A percentile compares a stretch with the other conserved stretches of the same genome.
phyloP scores from a whole-genome alignment of 1,140 invertebrate species.

The Bradynema listronoti region DNA sequence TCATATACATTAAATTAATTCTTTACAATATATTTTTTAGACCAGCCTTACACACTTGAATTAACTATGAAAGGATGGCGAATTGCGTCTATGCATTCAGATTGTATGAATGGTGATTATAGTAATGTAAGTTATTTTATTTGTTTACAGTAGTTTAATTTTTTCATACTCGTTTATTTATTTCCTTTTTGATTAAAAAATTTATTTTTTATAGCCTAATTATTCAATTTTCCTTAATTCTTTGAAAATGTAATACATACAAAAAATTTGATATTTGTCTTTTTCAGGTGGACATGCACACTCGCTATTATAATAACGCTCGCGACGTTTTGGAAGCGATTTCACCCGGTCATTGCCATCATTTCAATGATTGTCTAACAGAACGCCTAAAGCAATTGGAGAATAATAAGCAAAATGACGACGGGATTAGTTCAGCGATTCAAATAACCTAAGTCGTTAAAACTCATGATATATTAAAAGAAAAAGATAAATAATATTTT shows the following conservation, averaged over 20 bases:
- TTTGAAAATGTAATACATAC: background rate
- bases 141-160: background rate
- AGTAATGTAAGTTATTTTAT: constrained; percentile 28
- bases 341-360: constrained; percentile 30
- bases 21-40: no score
- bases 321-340: constrained; percentile 36
- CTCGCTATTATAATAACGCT: constrained; percentile 50
- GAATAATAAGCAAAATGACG: constrained; percentile 18
- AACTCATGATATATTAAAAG: no score
- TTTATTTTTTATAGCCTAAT: no score
- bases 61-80: constrained; percentile 57
- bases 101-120: constrained; percentile 56
- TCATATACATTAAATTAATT: no score
- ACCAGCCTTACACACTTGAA: constrained; percentile 49
- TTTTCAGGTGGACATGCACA: constrained; percentile 49
- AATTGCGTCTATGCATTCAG: constrained; percentile 47
- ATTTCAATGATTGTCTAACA: constrained; percentile 46
- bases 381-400: constrained; percentile 38
- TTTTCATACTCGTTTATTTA: constrained; percentile 1
- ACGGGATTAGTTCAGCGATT: no score
- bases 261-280: constrained; percentile 3
- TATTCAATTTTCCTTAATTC: no score
- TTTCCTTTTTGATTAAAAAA: constrained; percentile 8
- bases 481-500: no score
- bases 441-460: no score